Evolutionary conservation across 1,140 invertebrate genomes (phyloP), one percentile per base, ranked within the genome.

Genomic region (Drosophila pruinosa): DNA sequence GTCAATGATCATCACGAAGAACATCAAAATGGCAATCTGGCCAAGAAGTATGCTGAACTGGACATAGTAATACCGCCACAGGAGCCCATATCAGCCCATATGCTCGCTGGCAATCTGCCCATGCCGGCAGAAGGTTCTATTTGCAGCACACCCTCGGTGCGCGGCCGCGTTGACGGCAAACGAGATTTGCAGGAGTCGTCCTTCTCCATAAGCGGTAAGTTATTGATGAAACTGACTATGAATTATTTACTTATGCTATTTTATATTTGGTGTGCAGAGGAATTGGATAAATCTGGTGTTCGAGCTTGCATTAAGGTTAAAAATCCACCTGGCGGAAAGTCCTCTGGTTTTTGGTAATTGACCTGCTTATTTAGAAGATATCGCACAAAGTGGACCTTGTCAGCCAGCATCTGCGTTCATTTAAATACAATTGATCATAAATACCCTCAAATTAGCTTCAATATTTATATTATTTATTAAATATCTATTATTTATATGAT

Each of bases 151-250:
- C 95, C 95, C 8, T 95, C 94, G 2, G 93, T 94, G 4, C 94
- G 94, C 76, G 95, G 94, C 52, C 92, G 95, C 65, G 93, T 94
- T 26, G 94, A 95, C 56, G 95, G 97, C 75, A 93, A 96, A 91
- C 93, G 97, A 54, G 97, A 99, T 92, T 93, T 98, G 89, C 98
- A 99, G 91, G 97, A 98, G 83, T 98, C 97, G 38, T 97, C 96
- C 58, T 99, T 99, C 93, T 97, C 97, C 47, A 95, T 99, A 72
- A 97, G 96, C 92, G 96, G 97, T 97, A 48, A 48, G n/a, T 12
- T 17, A 10, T n/a, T 8, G 1, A 17, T 15, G 39, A 39, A 22
- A 38, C n/a, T n/a, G n/a, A n/a, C n/a, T n/a, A n/a, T 14, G 0
- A 1, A 8, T 22, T 22, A n/a, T 7, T 0, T 31, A 15, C 14